Conservation (phyloP, 2,797 vertebrate species). For the Danio albolineatus region DNA sequence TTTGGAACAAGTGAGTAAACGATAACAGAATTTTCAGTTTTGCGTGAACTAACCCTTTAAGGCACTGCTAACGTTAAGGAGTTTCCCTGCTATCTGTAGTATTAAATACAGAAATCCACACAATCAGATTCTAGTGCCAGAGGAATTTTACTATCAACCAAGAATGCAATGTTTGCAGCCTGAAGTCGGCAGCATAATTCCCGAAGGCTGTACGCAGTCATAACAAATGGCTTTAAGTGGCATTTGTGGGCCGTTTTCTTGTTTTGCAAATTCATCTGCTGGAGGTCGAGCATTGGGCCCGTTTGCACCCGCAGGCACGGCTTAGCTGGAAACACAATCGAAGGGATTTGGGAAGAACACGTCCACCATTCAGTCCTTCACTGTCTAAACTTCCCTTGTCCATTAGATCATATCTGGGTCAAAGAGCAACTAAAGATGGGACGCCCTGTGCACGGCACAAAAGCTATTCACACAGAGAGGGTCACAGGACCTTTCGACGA, state of each 20-base stretch:
- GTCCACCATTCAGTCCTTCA: slow-evolving; percentile 67
- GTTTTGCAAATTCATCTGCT: slow-evolving; percentile 52
- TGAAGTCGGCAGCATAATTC: slow-evolving; percentile 20
- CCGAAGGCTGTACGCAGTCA: slow-evolving; percentile 35
- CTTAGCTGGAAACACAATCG: slow-evolving; percentile 61
- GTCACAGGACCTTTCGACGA: slow-evolving; percentile 50
- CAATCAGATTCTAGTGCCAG: slow-evolving; percentile 17
- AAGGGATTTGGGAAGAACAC: slow-evolving; percentile 63
- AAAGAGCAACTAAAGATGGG: slow-evolving; percentile 81
- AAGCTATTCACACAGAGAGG: slow-evolving; percentile 70
- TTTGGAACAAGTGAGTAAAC: no score
- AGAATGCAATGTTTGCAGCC: slow-evolving; percentile 19
- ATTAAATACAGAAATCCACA: slow-evolving; percentile 27
- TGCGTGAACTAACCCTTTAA: background rate
- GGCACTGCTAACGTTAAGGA: slow-evolving; percentile 18
- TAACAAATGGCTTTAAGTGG: slow-evolving; percentile 44
- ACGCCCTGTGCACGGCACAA: slow-evolving; percentile 73
- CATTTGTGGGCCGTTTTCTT: slow-evolving; percentile 46
- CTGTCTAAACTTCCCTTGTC: slow-evolving; percentile 74
- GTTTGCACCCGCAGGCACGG: slow-evolving; percentile 47
- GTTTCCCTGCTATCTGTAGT: slow-evolving; percentile 35
- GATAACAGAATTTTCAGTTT: no score
- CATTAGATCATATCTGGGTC: slow-evolving; percentile 86
- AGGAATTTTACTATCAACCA: slow-evolving; percentile 22
- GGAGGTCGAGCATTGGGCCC: slow-evolving; percentile 39